Evolutionary conservation across 1,140 invertebrate genomes (phyloP), one percentile per base, ranked within the genome.

Genomic region (Homarus americanus): DNA sequence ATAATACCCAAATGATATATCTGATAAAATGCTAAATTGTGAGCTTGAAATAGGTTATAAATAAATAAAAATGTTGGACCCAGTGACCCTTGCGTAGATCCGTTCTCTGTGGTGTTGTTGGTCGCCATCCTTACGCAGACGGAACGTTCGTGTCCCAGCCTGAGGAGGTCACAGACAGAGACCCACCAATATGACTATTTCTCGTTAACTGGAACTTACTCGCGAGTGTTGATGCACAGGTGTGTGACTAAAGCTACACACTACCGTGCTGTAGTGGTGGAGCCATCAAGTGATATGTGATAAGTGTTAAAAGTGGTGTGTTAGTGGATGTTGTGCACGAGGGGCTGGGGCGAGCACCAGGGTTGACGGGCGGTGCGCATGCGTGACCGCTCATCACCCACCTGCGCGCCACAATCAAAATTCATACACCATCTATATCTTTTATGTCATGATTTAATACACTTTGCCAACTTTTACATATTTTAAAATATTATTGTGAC

Each of bases 61-160:
- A 24, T 36, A 73, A 15, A 73, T 36, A 3, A 2, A 73, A 5
- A 24, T 41, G 66, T 73, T 44, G 82, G n/a, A 78, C 75, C 75
- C 38, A 78, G 75, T 78, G 75, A 78, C 75, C 75, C 38, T 78
- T 9, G 24, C 38, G 40, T 41, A 41, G 15, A 2, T 78, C 82
- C 82, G 82, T 85, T 85, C 44, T 85, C 82, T 85, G 40, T 85
- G 82, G 36, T 63, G 15, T 15, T n/a, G 44, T 17, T 58, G 10
- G 53, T 58, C 53, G 53, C 53, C 53, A 58, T 58, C 53, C 53
- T 24, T 24, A 58, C 82, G 38, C 82, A 85, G 82, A 85, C 32
- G 82, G 82, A 85, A 85, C 82, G 82, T 85, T 85, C 82, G 20
- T 66, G 82, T 69, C 82, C 63, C 40, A n/a, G 69, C 40, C 3